Percentiles rank a stretch among this genome's conserved stretches.
Conservation (phyloP, 2,113 vertebrate genomes). For the Pluvialis apricaria region DNA sequence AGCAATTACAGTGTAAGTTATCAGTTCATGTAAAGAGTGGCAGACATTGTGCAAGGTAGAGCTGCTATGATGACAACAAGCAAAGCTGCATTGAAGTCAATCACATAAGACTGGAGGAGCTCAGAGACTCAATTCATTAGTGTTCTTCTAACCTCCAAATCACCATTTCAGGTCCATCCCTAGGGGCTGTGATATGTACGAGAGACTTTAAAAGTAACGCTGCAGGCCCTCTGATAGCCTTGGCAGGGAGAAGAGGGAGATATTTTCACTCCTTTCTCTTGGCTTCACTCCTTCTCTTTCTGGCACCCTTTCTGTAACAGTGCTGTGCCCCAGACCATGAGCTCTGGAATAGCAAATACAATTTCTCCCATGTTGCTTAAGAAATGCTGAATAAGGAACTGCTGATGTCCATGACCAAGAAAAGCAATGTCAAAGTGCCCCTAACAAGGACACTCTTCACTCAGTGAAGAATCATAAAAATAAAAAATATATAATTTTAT, state of each 20-base stretch:
- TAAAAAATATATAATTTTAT: not conserved
- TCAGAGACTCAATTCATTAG: not conserved
- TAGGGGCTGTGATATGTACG: not conserved
- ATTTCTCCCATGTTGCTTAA: not conserved
- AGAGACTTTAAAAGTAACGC: not conserved
- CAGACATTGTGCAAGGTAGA: not conserved
- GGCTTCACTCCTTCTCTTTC: not conserved
- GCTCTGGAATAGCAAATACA: not conserved
- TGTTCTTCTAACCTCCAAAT: not conserved
- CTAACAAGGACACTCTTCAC: not conserved
- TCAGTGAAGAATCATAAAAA: not conserved
- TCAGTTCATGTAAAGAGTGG: not conserved
- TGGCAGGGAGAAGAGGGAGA: not conserved
- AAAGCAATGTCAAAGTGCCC: not conserved
- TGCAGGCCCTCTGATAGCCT: not conserved
- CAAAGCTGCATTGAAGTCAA: not conserved
- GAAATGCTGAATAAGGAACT: not conserved
- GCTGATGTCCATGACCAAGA: accelerated
- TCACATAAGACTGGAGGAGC: not conserved
- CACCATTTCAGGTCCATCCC: not conserved
- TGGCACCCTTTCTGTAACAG: not conserved
- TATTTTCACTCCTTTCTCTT: not conserved
- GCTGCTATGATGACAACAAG: not conserved
- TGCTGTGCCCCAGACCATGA: not conserved
- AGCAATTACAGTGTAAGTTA: not conserved